Percentiles rank a stretch among this genome's conserved stretches.
Conservation (phyloP, 2,888 invertebrate genomes). For the Microctonus brassicae region DNA sequence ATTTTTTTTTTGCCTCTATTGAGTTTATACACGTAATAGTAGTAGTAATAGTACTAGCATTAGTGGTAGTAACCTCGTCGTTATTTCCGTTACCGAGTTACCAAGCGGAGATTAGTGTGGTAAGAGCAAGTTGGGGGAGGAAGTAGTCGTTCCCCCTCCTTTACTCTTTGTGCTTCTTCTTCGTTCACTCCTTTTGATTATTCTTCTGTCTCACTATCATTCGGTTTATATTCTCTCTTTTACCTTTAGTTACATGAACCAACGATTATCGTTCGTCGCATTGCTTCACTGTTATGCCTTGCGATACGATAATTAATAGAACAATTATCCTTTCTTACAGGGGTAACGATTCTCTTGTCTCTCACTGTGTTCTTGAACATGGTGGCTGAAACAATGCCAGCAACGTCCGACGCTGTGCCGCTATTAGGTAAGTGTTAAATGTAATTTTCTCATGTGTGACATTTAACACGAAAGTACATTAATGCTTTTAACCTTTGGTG, state of each 20-base stretch:
- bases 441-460: constrained; percentile 13
- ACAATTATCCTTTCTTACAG: constrained; percentile 72
- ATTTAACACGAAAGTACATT: not conserved
- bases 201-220: not conserved
- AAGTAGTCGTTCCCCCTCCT: too few relatives aligned
- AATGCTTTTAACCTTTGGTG: not conserved
- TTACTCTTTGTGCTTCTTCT: not conserved
- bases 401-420: constrained; percentile 94
- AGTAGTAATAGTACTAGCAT: too few relatives aligned
- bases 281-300: constrained; percentile 28
- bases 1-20: not conserved
- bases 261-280: constrained; percentile 36
- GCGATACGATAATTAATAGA: constrained; percentile 49
- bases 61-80: constrained; percentile 19
- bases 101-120: constrained; percentile 13
- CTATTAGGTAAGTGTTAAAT: constrained; percentile 76
- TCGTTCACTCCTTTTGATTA: not conserved
- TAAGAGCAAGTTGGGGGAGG: constrained; percentile 3
- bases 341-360: constrained; percentile 96
- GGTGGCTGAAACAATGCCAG: constrained; percentile 99
- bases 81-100: constrained; percentile 29
- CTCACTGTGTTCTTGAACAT: constrained; percentile 98
- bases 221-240: not conserved
- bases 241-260: not conserved
- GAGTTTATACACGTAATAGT: too few relatives aligned